Percentiles rank a stretch among this genome's conserved stretches.
Evolutionary conservation across 1,140 invertebrate genomes (phyloP).

Genomic region (Phymastichus coffea): DNA sequence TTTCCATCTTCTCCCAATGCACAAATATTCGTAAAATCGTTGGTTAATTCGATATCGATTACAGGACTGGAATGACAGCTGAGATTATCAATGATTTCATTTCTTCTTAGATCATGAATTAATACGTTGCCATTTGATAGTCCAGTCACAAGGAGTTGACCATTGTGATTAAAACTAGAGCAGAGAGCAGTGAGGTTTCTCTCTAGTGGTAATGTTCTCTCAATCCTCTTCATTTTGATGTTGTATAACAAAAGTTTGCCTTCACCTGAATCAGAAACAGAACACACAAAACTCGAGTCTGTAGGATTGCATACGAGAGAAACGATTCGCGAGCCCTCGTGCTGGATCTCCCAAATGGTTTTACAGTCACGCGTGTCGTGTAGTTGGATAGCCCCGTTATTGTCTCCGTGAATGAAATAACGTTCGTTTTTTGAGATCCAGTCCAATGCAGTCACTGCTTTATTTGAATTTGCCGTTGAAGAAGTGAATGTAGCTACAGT

Average conservation of each 20-base stretch:
- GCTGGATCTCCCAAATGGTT: conserved; percentile 63
- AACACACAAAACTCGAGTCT: conserved; percentile 63
- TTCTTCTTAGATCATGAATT: conserved; percentile 61
- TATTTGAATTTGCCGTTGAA: conserved; percentile 53
- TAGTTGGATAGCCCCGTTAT: conserved; percentile 61
- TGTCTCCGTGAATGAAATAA: conserved; percentile 65
- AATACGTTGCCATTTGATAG: conserved; percentile 63
- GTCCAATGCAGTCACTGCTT: conserved; percentile 63
- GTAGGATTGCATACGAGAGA: conserved; percentile 61
- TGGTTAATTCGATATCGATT: conserved; percentile 59
- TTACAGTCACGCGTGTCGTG: conserved; percentile 69
- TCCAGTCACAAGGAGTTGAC: conserved; percentile 65
- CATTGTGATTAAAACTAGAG: conserved; percentile 67
- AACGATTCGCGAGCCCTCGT: conserved; percentile 57
- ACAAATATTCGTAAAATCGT: conserved; percentile 62
- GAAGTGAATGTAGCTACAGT: conserved; percentile 63
- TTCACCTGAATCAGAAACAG: conserved; percentile 52
- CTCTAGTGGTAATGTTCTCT: conserved; percentile 55
- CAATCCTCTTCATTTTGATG: conserved; percentile 64
- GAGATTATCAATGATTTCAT: conserved; percentile 62
- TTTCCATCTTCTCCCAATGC: conserved; percentile 62
- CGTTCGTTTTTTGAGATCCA: conserved; percentile 69
- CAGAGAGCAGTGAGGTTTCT: conserved; percentile 55
- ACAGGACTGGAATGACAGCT: conserved; percentile 59
- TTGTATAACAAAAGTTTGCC: conserved; percentile 63